Evolutionary conservation across 2,113 vertebrate species (phyloP).

Genomic region (Lipophrys pholis): DNA sequence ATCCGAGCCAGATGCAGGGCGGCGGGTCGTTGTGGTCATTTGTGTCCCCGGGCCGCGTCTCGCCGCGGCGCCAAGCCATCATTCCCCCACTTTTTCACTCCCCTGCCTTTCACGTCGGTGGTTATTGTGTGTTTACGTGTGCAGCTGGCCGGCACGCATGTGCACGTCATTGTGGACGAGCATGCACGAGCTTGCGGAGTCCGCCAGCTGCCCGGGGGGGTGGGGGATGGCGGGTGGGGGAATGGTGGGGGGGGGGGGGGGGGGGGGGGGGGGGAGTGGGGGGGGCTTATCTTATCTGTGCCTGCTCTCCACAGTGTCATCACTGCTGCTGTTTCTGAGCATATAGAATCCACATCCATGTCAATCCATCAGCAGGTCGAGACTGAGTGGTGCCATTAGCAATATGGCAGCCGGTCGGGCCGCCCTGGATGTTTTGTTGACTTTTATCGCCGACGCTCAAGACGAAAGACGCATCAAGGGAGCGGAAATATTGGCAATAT

Average conservation of each 20-base stretch:
- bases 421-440: conserved; percentile 15
- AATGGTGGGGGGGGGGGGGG: too few species aligned
- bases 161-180: conserved; percentile 43
- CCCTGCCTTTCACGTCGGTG: conserved; percentile 21
- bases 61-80: conserved; percentile 19
- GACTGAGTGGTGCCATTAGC: conserved; percentile 48
- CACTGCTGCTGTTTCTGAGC: conserved; percentile 19
- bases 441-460: conserved; percentile 56
- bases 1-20: conserved; percentile 4
- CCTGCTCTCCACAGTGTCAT: not conserved
- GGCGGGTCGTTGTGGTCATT: conserved; percentile 17
- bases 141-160: conserved; percentile 28
- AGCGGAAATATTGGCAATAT: conserved; percentile 43
- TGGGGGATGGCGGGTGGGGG: too few species aligned
- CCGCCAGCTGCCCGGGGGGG: conserved; percentile 43
- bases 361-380: conserved; percentile 59
- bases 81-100: conserved; percentile 5
- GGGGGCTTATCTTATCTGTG: conserved; percentile 14
- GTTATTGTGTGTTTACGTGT: conserved; percentile 56
- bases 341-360: conserved; percentile 49
- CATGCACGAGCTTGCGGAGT: conserved; percentile 24
- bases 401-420: conserved; percentile 26
- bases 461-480: conserved; percentile 26
- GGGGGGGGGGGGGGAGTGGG: too few species aligned
- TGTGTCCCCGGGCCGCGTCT: conserved; percentile 23